Percentiles rank a stretch among this genome's conserved stretches.
phyloP scores from a whole-genome alignment of 2,797 vertebrate species.

The Phataginus tetradactyla region DNA sequence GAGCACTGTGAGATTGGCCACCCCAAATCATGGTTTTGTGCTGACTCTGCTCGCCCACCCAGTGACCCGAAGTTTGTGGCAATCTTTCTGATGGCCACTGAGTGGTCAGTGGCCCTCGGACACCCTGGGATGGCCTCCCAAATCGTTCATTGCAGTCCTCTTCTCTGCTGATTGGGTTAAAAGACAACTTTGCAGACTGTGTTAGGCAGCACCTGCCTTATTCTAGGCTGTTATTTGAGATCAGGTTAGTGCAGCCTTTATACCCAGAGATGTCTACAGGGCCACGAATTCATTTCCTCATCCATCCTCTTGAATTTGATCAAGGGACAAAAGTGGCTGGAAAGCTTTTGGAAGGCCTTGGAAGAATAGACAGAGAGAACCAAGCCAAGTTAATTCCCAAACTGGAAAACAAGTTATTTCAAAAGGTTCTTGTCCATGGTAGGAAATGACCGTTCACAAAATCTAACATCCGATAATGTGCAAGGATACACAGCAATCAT shows the following conservation, averaged over 20 bases:
- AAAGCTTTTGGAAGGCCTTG: constrained; percentile 18
- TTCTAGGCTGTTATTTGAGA: constrained; percentile 78
- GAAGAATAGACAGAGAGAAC: constrained; percentile 43
- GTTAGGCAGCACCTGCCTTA: constrained; percentile 61
- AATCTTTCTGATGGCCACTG: constrained; percentile 31
- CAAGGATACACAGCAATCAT: neutral
- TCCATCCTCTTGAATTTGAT: constrained; percentile 67
- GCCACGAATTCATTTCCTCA: constrained; percentile 68
- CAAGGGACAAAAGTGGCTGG: constrained; percentile 51
- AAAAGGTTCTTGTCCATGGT: neutral
- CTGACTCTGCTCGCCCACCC: constrained; percentile 72
- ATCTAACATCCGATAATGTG: neutral
- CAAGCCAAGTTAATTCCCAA: constrained; percentile 10
- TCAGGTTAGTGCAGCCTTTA: constrained; percentile 73
- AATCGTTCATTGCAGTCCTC: constrained; percentile 75
- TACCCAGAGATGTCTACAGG: constrained; percentile 70
- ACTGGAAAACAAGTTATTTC: constrained; percentile 41
- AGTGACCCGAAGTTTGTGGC: constrained; percentile 68
- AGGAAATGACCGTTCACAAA: neutral
- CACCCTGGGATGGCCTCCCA: constrained; percentile 46
- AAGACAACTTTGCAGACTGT: constrained; percentile 76
- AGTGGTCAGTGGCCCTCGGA: neutral
- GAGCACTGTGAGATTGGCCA: constrained; percentile 78
- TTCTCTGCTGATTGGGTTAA: constrained; percentile 69
- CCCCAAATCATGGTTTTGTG: constrained; percentile 63